phyloP scores from a whole-genome alignment of 2,797 vertebrate genomes.

The Sebastes matsubarae region DNA sequence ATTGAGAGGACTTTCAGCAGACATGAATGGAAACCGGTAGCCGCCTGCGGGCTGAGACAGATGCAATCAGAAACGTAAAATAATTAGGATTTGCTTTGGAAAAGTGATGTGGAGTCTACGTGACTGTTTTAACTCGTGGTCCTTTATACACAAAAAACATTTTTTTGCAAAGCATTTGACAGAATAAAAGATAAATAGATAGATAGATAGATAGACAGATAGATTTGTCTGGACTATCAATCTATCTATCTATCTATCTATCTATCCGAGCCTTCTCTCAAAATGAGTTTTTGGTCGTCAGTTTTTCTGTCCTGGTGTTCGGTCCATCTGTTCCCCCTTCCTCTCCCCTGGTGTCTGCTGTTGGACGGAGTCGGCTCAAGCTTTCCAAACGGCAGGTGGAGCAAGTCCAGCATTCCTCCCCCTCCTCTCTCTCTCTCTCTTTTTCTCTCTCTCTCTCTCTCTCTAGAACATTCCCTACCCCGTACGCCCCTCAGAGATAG shows the following conservation, averaged over 20 bases:
- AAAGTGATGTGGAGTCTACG: background rate
- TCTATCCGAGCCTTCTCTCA: background rate
- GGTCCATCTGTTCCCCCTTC: slow-evolving; percentile 74
- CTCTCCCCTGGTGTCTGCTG: slow-evolving; percentile 73
- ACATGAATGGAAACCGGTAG: background rate
- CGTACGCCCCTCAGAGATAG: slow-evolving; percentile 65
- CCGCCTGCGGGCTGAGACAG: background rate
- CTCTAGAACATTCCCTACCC: slow-evolving; percentile 77
- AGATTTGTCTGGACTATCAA: too few relatives aligned
- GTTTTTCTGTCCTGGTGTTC: slow-evolving; percentile 67
- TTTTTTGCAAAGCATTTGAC: background rate
- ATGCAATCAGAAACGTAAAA: background rate
- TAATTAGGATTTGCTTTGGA: background rate
- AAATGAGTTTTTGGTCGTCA: slow-evolving; percentile 36
- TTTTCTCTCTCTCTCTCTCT: slow-evolving; percentile 26
- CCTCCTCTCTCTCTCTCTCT: slow-evolving; percentile 6
- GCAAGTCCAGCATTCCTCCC: slow-evolving; percentile 78
- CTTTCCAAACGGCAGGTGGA: slow-evolving; percentile 80
- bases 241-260: background rate
- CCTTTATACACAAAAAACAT: background rate
- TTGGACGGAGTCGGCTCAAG: slow-evolving; percentile 67
- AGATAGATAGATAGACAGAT: too few relatives aligned
- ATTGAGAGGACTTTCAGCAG: background rate
- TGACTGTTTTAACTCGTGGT: background rate
- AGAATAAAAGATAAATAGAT: too few relatives aligned